Evolutionary conservation across 2,113 vertebrate genomes (phyloP), one percentile per base, ranked within the genome.

Genomic region (Myotis brandtii): DNA sequence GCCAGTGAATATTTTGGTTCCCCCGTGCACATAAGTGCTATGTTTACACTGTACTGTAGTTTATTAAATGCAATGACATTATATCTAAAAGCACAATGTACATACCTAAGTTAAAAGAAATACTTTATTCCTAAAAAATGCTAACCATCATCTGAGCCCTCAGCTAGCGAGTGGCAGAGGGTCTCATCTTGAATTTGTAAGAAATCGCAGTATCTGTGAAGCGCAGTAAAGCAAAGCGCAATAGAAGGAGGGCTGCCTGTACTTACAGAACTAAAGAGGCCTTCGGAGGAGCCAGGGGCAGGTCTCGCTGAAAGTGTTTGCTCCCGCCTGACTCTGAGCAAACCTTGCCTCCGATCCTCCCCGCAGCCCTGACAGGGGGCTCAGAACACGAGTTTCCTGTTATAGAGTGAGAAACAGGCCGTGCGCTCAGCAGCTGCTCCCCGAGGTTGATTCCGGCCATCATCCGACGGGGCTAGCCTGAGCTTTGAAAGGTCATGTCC

Each of bases 361-460:
- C 50, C 9, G 2, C 4, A 9, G 17, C 1, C 21, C 37, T 5
- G 1, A 6, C 20, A 59, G 54, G 11, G 12, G 9, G 10, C 43
- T 37, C 66, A 17, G 43, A n/a, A n/a, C 50, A 7, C 5, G 27
- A 14, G 43, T 3, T 20, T 11, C 62, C 2, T 5, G 8, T 50
- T 2, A 4, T 2, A 2, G 20, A 11, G 70, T 3, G 21, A 72
- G 56, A 72, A 59, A 18, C 4, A 0, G 30, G 23, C n/a, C 9
- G 32, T n/a, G 25, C 2, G 12, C 46, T 46, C 46, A 46, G 9
- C 46, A 11, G 46, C 46, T 9, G 2, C 5, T 46, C 8, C 30
- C 50, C 14, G 0, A 30, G 21, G 30, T 25, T 8, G 23, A 34
- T 43, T 54, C 46, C 13, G 34, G 9, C 14, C 56, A 8, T 5